These are phyloP conservation scores for Leptopilina syphax DNA, from an alignment of 2,888 invertebrate genomes.

Conservation along the genomic window DNA sequence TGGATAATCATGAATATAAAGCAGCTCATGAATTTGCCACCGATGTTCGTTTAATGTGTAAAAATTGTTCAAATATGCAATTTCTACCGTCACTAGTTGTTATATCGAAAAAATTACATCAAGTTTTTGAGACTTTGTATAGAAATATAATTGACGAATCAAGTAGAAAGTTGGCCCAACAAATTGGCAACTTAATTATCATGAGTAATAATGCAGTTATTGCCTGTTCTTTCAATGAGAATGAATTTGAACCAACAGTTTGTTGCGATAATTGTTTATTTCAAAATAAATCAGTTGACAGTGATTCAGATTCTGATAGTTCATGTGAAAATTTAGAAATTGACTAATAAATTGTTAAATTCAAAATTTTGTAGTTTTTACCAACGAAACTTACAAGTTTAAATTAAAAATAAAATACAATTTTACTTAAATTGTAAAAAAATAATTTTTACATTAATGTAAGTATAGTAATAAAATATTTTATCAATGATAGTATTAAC, in stretches of 20 bases:
- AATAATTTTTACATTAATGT: too few relatives aligned
- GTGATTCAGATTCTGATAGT: too few relatives aligned
- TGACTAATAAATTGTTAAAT: too few relatives aligned
- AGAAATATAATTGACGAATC: not conserved
- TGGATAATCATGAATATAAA: slow-evolving; percentile 1
- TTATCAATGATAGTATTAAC: too few relatives aligned
- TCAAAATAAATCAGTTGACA: not conserved
- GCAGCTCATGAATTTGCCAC: not conserved
- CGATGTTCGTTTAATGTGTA: not conserved
- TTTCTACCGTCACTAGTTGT: not conserved
- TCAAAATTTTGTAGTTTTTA: too few relatives aligned
- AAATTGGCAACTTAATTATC: not conserved
- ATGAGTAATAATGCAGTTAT: not conserved
- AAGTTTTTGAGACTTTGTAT: not conserved
- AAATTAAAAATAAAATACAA: too few relatives aligned
- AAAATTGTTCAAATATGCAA: not conserved
- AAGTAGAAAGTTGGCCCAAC: not conserved
- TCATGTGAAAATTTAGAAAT: too few relatives aligned
- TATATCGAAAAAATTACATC: not conserved
- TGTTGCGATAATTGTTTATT: not conserved
- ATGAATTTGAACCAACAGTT: not conserved
- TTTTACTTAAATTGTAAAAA: too few relatives aligned
- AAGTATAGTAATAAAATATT: too few relatives aligned
- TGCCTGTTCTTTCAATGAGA: not conserved
- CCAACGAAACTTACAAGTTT: too few relatives aligned